These are phyloP conservation scores for Tetragnatha montana DNA, from an alignment of 2,888 invertebrate species.

Conservation along the genomic window DNA sequence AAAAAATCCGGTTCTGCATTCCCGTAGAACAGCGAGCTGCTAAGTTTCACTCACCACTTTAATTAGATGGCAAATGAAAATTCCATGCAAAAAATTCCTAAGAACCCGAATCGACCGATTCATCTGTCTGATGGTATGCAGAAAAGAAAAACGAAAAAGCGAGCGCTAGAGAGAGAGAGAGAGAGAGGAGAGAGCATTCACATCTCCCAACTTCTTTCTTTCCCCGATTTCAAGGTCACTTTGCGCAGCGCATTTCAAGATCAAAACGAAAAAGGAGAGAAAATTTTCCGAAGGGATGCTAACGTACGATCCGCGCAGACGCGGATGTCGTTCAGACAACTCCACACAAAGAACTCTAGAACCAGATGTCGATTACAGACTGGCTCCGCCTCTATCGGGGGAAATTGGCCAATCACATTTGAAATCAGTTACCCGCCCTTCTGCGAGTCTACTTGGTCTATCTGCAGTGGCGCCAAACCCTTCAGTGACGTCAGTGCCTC, in stretches of 20 bases:
- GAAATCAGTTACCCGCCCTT: conserved; percentile 62
- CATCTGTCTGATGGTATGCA: neutral
- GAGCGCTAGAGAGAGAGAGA: conserved; percentile 26
- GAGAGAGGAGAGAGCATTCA: conserved; percentile 54
- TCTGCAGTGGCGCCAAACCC: conserved; percentile 70
- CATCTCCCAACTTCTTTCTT: conserved; percentile 65
- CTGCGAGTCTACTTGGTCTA: conserved; percentile 31
- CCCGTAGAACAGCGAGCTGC: neutral
- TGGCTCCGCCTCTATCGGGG: conserved; percentile 28
- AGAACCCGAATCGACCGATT: neutral
- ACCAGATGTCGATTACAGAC: conserved; percentile 42
- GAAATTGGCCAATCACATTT: conserved; percentile 53
- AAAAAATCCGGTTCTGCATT: neutral
- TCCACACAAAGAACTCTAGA: conserved; percentile 51
- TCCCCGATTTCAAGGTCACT: conserved; percentile 68
- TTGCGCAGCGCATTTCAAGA: conserved; percentile 70
- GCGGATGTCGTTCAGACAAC: conserved; percentile 67
- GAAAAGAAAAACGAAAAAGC: conserved; percentile 30
- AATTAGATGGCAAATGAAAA: neutral
- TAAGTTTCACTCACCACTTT: neutral
- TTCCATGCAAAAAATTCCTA: neutral
- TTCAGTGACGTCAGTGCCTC: conserved; percentile 66
- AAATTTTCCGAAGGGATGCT: conserved; percentile 65
- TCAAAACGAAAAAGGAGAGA: conserved; percentile 68
- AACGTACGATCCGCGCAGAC: conserved; percentile 64